A percentile compares a stretch with the other conserved stretches of the same genome.
Conservation (phyloP, 2,113 vertebrate genomes). For the Daphoenositta chrysoptera region DNA sequence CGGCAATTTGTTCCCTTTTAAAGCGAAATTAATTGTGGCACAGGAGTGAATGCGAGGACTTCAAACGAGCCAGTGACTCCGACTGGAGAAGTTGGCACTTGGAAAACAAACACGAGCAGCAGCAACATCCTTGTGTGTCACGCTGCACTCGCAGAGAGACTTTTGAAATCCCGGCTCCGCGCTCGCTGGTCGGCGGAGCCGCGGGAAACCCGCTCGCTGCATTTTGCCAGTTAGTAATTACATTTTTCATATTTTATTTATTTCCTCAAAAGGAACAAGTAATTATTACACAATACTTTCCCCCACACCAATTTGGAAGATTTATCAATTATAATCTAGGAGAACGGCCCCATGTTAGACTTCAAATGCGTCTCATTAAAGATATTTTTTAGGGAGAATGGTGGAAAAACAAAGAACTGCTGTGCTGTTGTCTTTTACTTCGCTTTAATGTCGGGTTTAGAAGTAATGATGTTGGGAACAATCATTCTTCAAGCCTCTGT, state of each 20-base stretch:
- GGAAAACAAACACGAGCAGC: not conserved
- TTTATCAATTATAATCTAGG: constrained; percentile 67
- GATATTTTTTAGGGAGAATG: constrained; percentile 53
- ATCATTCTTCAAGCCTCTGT: constrained; percentile 64
- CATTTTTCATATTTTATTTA: constrained; percentile 71
- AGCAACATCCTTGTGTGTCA: constrained; percentile 7
- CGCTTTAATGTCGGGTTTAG: constrained; percentile 51
- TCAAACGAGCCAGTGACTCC: constrained; percentile 8
- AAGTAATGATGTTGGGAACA: constrained; percentile 70
- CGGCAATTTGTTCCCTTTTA: constrained; percentile 39
- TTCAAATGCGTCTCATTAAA: constrained; percentile 67
- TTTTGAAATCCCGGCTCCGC: constrained; percentile 26
- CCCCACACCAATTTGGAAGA: constrained; percentile 53
- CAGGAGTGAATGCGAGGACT: not conserved
- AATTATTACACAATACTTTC: constrained; percentile 61
- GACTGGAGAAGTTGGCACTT: constrained; percentile 8
- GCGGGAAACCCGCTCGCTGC: constrained; percentile 3
- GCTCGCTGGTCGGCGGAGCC: not conserved
- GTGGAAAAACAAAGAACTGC: constrained; percentile 68
- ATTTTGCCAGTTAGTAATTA: constrained; percentile 48
- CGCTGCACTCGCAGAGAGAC: not conserved
- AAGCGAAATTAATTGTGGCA: constrained; percentile 17
- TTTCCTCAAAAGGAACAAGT: constrained; percentile 66
- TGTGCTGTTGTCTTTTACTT: constrained; percentile 65
- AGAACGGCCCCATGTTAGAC: constrained; percentile 62